phyloP scores from a whole-genome alignment of 1,140 invertebrate genomes.

The Pseudoatta argentina region DNA sequence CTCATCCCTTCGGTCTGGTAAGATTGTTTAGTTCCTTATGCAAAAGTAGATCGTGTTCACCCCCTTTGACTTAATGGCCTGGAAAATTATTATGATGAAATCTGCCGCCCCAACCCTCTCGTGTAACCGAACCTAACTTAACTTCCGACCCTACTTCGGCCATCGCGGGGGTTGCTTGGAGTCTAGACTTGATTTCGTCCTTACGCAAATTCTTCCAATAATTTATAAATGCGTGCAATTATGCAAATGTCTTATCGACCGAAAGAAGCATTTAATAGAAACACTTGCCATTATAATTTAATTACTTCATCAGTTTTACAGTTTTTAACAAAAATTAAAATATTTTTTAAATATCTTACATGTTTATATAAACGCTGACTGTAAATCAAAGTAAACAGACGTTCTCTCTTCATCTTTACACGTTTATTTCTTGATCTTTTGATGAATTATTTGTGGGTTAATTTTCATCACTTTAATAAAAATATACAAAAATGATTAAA shows the following conservation, averaged over 20 bases:
- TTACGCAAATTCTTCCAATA: conserved; percentile 64
- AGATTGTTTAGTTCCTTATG: conserved; percentile 82
- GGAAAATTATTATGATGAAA: conserved; percentile 85
- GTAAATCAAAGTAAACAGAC: background rate
- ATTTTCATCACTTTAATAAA: no score
- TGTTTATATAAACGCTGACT: background rate
- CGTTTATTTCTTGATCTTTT: no score
- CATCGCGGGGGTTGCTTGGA: conserved; percentile 68
- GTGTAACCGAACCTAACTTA: conserved; percentile 78
- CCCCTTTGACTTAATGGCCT: conserved; percentile 80
- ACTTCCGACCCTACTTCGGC: conserved; percentile 51
- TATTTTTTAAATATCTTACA: background rate
- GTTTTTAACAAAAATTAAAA: background rate
- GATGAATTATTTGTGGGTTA: no score
- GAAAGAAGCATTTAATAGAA: background rate
- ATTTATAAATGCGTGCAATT: conserved; percentile 43
- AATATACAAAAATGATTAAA: no score
- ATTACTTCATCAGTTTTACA: background rate
- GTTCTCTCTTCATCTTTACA: background rate
- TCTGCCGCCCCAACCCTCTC: conserved; percentile 76
- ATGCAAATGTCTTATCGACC: conserved; percentile 37
- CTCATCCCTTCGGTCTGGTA: conserved; percentile 51
- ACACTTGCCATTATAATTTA: background rate
- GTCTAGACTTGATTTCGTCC: conserved; percentile 47
- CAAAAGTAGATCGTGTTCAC: conserved; percentile 74